phyloP scores from a whole-genome alignment of 2,888 invertebrate genomes.

The Ichneumoninae sp. region DNA sequence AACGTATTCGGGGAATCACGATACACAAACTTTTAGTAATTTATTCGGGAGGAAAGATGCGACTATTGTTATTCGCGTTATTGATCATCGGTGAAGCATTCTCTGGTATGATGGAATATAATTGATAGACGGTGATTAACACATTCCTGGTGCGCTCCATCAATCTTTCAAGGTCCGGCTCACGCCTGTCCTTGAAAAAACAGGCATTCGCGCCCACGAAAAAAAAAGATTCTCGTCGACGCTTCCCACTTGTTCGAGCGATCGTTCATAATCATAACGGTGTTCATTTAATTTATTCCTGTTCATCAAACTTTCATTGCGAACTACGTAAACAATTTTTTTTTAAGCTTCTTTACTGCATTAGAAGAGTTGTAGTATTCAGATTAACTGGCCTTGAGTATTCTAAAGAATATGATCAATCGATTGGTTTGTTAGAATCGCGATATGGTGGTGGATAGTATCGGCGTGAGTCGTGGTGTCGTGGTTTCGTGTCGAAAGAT shows the following conservation, averaged over 20 bases:
- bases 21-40: background rate
- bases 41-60: conserved; percentile 42
- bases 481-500: conserved; percentile 7
- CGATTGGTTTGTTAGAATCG: background rate
- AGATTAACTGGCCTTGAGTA: background rate
- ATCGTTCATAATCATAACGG: background rate
- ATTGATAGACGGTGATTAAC: conserved; percentile 14
- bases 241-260: background rate
- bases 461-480: conserved; percentile 3
- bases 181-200: background rate
- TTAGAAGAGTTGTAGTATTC: background rate
- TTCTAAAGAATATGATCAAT: background rate
- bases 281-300: background rate
- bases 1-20: background rate
- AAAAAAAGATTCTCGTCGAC: background rate
- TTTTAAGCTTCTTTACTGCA: too few relatives aligned
- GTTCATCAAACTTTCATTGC: background rate
- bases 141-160: conserved; percentile 5
- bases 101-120: conserved; percentile 43
- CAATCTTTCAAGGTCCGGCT: background rate
- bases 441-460: background rate
- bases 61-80: conserved; percentile 12
- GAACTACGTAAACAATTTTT: background rate
- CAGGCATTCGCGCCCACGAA: background rate
- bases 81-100: conserved; percentile 36